These are phyloP conservation scores for Drosophila santomea DNA, from an alignment of 1,140 invertebrate species.

Conservation along the genomic window DNA sequence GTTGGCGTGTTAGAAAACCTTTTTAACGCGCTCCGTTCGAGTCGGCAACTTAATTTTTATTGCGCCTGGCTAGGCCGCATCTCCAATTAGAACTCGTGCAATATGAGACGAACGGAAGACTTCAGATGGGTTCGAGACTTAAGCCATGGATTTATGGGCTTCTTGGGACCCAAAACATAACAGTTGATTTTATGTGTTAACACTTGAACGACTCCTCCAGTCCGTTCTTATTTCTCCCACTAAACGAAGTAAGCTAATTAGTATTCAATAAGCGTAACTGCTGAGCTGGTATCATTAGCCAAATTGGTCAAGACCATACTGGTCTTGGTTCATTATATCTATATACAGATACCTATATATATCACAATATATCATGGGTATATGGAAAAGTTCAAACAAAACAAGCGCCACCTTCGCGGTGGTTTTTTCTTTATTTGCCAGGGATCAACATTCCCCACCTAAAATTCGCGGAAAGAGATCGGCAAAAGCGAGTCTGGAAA, in stretches of 20 bases:
- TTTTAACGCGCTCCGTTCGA: constrained; percentile 45
- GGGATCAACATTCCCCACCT: constrained; percentile 28
- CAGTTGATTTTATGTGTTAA: constrained; percentile 25
- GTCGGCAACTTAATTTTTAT: constrained; percentile 56
- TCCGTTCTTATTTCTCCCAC: constrained; percentile 9
- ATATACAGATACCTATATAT: not conserved
- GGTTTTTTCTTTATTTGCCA: constrained; percentile 14
- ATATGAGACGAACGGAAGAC: constrained; percentile 36
- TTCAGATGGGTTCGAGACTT: not conserved
- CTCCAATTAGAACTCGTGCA: constrained; percentile 51
- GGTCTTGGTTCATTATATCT: constrained; percentile 24
- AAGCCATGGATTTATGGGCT: constrained; percentile 11
- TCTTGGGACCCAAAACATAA: constrained; percentile 8
- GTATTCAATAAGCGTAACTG: constrained; percentile 46
- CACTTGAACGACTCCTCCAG: constrained; percentile 17
- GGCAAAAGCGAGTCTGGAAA: constrained; percentile 17
- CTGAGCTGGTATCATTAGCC: constrained; percentile 44
- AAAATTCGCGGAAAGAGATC: constrained; percentile 48
- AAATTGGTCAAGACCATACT: constrained; percentile 52
- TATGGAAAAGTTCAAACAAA: constrained; percentile 40
- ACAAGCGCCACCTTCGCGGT: constrained; percentile 45
- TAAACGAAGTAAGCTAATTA: constrained; percentile 23
- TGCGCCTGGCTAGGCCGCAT: constrained; percentile 40
- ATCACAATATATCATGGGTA: not conserved
- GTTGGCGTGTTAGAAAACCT: constrained; percentile 60